Evolutionary conservation across 1,140 invertebrate species (phyloP).

Genomic region (Lordiphosa mommai): DNA sequence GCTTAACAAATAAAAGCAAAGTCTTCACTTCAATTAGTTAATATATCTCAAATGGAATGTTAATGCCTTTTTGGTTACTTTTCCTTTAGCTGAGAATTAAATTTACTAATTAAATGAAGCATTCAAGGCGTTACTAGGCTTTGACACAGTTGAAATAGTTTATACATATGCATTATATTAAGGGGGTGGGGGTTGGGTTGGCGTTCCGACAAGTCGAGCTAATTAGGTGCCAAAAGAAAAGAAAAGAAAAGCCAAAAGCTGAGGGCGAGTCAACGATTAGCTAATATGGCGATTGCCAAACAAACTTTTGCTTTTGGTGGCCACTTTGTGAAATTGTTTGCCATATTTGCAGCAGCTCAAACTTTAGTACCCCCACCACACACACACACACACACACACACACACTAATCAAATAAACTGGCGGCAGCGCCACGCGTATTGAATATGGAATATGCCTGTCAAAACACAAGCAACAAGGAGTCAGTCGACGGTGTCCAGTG

Average conservation of each 20-base stretch:
- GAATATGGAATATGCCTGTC: conserved; percentile 52
- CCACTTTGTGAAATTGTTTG: conserved; percentile 76
- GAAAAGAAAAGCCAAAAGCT: conserved; percentile 21
- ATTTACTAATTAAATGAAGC: conserved; percentile 6
- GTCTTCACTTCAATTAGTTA: too few relatives aligned
- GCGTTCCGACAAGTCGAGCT: conserved; percentile 32
- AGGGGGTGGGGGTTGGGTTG: too few relatives aligned
- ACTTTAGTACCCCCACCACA: conserved; percentile 37
- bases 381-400: conserved; percentile 17
- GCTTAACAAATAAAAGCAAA: too few relatives aligned
- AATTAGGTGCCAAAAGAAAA: conserved; percentile 40
- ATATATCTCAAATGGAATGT: too few relatives aligned
- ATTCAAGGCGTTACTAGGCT: conserved; percentile 4
- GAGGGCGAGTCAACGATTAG: conserved; percentile 26
- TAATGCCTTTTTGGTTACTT: too few relatives aligned
- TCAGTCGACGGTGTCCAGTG: conserved; percentile 17
- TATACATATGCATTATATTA: too few relatives aligned
- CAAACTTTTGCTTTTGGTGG: conserved; percentile 56
- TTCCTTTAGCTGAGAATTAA: too few relatives aligned
- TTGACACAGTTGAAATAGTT: conserved; percentile 17
- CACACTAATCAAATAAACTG: conserved; percentile 69
- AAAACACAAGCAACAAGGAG: conserved; percentile 29
- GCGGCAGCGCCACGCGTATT: conserved; percentile 30
- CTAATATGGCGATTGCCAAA: conserved; percentile 53
- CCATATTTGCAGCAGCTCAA: conserved; percentile 69